phyloP scores from a whole-genome alignment of 2,888 invertebrate genomes.

The Limenitis camilla region DNA sequence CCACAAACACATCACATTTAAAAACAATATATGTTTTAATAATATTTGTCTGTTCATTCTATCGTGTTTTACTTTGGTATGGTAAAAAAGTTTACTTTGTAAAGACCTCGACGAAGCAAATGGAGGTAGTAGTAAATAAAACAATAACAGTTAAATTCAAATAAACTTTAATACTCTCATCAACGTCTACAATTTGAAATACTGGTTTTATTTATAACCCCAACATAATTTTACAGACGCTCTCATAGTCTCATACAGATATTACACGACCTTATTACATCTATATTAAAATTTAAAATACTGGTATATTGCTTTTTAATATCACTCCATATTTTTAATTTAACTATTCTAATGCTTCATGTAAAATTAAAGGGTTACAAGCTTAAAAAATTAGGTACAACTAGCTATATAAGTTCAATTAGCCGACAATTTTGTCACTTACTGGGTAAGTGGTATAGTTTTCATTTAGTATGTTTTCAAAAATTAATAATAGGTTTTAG shows the following conservation, averaged over 20 bases:
- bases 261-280: constrained; percentile 5
- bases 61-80: too few species aligned
- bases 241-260: constrained; percentile 5
- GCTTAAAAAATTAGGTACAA: too few species aligned
- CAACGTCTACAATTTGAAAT: constrained; percentile 58
- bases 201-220: constrained; percentile 27
- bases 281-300: constrained; percentile 36
- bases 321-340: constrained; percentile 38
- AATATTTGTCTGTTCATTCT: too few species aligned
- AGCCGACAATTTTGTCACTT: too few species aligned
- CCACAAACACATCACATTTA: too few species aligned
- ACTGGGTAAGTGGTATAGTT: too few species aligned
- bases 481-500: too few species aligned
- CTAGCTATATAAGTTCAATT: too few species aligned
- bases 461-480: too few species aligned
- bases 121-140: constrained; percentile 30
- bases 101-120: too few species aligned
- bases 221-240: constrained; percentile 2
- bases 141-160: constrained; percentile 47
- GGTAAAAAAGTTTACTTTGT: too few species aligned
- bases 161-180: constrained; percentile 67
- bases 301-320: constrained; percentile 55
- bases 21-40: too few species aligned
- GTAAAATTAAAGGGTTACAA: neutral
- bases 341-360: neutral